These are phyloP conservation scores for Drosophila sucinea DNA, from an alignment of 1,140 invertebrate species.

Conservation along the genomic window DNA sequence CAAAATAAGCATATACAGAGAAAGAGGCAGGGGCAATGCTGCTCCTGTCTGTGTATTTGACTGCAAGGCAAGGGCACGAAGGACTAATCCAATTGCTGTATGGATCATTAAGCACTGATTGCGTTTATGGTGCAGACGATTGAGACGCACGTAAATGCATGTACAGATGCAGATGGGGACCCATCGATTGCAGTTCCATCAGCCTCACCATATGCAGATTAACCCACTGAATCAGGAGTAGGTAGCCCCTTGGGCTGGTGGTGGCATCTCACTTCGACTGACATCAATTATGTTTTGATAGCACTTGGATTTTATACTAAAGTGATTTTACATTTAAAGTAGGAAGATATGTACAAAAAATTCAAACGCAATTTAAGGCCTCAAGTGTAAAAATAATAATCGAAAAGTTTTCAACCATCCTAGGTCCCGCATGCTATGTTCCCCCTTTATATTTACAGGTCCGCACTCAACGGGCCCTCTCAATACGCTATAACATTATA, in stretches of 20 bases:
- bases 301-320: constrained; percentile 43
- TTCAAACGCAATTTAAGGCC: constrained; percentile 29
- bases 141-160: constrained; percentile 14
- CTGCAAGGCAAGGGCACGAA: constrained; percentile 38
- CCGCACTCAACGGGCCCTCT: not conserved
- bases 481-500: no score
- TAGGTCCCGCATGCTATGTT: not conserved
- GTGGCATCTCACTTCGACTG: not conserved
- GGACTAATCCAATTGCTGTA: constrained; percentile 73
- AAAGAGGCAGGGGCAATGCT: constrained; percentile 9
- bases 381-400: constrained; percentile 52
- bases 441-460: not conserved
- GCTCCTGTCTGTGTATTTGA: constrained; percentile 26
- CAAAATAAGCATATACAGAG: not conserved
- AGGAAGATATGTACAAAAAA: not conserved
- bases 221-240: constrained; percentile 24
- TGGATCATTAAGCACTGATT: constrained; percentile 79
- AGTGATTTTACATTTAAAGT: constrained; percentile 47
- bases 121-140: constrained; percentile 60
- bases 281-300: constrained; percentile 47
- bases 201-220: constrained; percentile 60
- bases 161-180: constrained; percentile 17
- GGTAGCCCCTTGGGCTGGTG: not conserved
- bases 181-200: constrained; percentile 26
- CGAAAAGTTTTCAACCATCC: not conserved